Conservation (phyloP, 2,888 invertebrate genomes). For the Chymomyza procnemis region DNA sequence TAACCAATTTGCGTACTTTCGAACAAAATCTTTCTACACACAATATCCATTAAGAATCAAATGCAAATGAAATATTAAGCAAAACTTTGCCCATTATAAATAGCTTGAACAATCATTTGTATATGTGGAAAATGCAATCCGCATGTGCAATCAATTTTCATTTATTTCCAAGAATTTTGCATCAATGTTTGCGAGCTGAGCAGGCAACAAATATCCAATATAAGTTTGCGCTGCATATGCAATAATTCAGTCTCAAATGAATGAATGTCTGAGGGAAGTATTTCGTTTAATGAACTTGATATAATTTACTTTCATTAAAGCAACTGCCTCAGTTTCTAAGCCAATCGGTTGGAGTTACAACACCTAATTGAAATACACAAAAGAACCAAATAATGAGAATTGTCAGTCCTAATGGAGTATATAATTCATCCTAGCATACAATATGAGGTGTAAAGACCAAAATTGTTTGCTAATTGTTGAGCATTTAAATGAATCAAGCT, state of each 20-base stretch:
- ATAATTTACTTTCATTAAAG: background rate
- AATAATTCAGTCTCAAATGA: background rate
- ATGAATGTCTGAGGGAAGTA: background rate
- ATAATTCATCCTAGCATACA: too few species aligned
- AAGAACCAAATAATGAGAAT: too few species aligned
- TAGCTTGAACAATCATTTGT: slow-evolving; percentile 31
- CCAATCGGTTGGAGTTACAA: too few species aligned
- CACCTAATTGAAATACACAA: too few species aligned
- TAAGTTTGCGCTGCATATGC: background rate
- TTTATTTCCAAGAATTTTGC: background rate
- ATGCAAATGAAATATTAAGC: slow-evolving; percentile 38
- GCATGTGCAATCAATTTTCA: slow-evolving; percentile 49
- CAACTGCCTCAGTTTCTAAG: background rate
- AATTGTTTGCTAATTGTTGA: too few species aligned
- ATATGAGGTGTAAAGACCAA: too few species aligned
- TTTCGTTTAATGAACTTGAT: background rate
- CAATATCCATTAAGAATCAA: slow-evolving; percentile 5
- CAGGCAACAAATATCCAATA: background rate
- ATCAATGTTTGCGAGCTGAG: slow-evolving; percentile 37
- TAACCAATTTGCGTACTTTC: background rate
- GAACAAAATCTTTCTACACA: background rate
- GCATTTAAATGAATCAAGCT: too few species aligned
- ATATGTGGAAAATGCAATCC: slow-evolving; percentile 30
- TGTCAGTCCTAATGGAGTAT: too few species aligned
- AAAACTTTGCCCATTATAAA: slow-evolving; percentile 40